Conservation (phyloP, 1,140 invertebrate genomes). For the Argopecten irradians region DNA sequence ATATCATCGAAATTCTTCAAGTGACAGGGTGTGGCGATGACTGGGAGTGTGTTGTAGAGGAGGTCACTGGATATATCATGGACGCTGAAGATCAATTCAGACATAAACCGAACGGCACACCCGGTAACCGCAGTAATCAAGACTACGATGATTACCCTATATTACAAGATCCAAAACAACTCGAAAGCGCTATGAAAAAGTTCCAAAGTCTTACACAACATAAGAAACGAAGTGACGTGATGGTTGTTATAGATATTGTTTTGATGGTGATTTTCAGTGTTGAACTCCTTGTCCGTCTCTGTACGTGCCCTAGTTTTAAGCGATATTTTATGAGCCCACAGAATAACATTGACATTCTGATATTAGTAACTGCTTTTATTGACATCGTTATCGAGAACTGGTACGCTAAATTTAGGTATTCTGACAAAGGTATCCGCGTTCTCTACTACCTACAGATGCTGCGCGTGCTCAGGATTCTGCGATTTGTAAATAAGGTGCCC, state of each 20-base stretch:
- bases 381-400: conserved; percentile 27
- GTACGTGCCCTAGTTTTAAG: conserved; percentile 25
- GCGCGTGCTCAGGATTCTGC: conserved; percentile 28
- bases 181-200: background rate
- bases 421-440: background rate
- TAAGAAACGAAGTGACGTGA: background rate
- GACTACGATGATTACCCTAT: too few relatives aligned
- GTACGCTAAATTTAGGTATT: background rate
- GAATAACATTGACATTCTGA: conserved; percentile 45
- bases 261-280: conserved; percentile 32
- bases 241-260: background rate
- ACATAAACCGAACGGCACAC: background rate
- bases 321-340: background rate
- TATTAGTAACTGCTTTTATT: conserved; percentile 29
- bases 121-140: background rate
- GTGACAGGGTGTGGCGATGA: background rate
- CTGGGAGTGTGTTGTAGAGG: background rate
- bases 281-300: conserved; percentile 33
- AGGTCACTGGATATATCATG: background rate
- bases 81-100: background rate
- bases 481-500: conserved; percentile 15
- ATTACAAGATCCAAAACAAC: background rate
- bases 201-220: background rate
- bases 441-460: conserved; percentile 28
- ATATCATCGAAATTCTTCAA: background rate